phyloP scores from a whole-genome alignment of 2,113 vertebrate species.

The Nestor notabilis region DNA sequence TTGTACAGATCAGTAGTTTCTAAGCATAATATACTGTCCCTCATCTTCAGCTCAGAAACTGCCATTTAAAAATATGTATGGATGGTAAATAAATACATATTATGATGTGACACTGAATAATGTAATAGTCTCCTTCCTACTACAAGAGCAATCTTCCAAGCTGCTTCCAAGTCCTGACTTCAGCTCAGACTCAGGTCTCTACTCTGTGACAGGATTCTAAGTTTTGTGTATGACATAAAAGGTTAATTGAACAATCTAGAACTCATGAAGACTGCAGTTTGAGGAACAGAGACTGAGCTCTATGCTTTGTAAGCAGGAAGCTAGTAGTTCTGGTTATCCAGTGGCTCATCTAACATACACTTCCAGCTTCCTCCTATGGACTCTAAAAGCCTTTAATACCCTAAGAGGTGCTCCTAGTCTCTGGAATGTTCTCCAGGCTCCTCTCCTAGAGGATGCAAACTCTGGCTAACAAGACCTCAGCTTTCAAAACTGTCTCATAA shows the following conservation, averaged over 20 bases:
- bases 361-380: neutral
- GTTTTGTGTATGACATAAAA: neutral
- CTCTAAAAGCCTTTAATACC: neutral
- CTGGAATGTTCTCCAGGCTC: neutral
- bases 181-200: neutral
- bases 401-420: neutral
- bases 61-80: neutral
- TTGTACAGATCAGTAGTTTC: neutral
- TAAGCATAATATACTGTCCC: neutral
- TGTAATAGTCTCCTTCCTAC: neutral
- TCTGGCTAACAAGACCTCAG: neutral
- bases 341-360: neutral
- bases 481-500: neutral
- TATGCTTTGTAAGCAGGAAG: neutral
- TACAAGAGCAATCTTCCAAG: neutral
- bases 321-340: neutral
- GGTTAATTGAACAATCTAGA: neutral
- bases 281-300: neutral
- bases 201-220: neutral
- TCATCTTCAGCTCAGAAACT: neutral
- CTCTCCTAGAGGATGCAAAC: neutral
- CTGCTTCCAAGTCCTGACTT: neutral
- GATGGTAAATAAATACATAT: neutral
- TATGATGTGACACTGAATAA: neutral
- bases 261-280: neutral